Evolutionary conservation across 2,888 invertebrate genomes (phyloP).

Genomic region (Baccha elongata): DNA sequence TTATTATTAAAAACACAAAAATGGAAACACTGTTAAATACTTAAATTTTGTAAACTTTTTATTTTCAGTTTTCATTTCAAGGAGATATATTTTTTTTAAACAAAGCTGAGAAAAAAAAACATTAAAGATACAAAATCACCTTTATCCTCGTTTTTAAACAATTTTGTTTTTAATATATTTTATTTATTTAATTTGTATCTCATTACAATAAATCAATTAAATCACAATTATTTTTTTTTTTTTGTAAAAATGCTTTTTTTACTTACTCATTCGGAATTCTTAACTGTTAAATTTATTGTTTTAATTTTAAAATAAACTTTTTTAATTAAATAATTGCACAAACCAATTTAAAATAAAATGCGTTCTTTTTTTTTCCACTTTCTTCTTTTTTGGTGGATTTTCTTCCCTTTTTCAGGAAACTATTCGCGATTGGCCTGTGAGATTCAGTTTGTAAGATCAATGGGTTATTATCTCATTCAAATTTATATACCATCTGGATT

Average conservation of each 20-base stretch:
- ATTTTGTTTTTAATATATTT: conserved; percentile 16
- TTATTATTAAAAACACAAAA: conserved; percentile 17
- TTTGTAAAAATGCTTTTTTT: conserved; percentile 59
- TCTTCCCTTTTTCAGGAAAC: conserved; percentile 87
- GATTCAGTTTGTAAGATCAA: conserved; percentile 98
- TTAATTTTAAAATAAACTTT: conserved; percentile 18
- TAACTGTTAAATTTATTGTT: conserved; percentile 13
- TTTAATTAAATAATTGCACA: not conserved
- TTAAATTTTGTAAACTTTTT: conserved; percentile 19
- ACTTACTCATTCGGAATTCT: conserved; percentile 33
- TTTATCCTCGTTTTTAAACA: conserved; percentile 42
- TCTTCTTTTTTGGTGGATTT: conserved; percentile 53
- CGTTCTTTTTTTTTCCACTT: conserved; percentile 74
- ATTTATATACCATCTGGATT: conserved; percentile 98
- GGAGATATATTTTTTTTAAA: conserved; percentile 49
- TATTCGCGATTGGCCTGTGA: conserved; percentile 98
- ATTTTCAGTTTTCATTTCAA: conserved; percentile 46
- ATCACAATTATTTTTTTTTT: conserved; percentile 65
- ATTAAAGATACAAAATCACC: conserved; percentile 59
- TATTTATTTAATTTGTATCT: conserved; percentile 54
- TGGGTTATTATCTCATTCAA: conserved; percentile 99
- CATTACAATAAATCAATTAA: conserved; percentile 38
- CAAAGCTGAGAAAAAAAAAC: conserved; percentile 27
- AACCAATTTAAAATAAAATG: conserved; percentile 76
- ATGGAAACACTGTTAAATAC: conserved; percentile 3